A percentile compares a stretch with the other conserved stretches of the same genome.
Evolutionary conservation across 2,797 vertebrate genomes (phyloP).

Genomic region (Paguma larvata): DNA sequence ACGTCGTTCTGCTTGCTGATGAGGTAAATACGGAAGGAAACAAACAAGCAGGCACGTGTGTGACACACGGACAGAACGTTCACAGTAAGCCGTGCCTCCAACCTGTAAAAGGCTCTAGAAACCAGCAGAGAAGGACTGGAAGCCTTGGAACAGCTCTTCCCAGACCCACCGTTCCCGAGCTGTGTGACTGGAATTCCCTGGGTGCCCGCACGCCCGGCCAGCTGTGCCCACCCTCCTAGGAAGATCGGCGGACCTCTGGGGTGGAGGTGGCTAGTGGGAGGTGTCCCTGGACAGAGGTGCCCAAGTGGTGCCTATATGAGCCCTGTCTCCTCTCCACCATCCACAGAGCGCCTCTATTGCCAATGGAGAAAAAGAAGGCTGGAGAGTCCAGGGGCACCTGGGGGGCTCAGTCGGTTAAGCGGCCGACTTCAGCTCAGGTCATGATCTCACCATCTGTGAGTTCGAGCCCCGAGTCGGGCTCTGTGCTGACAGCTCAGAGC

Average conservation of each 20-base stretch:
- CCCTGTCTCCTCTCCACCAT: neutral
- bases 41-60: neutral
- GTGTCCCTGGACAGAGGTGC: neutral
- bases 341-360: neutral
- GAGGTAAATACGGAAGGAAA: neutral
- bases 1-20: neutral
- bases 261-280: neutral
- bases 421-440: too few species aligned
- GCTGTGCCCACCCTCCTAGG: neutral
- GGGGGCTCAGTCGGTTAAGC: too few species aligned
- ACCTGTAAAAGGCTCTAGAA: neutral
- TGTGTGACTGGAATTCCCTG: neutral
- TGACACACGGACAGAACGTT: neutral
- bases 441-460: too few species aligned
- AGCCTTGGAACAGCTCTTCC: neutral
- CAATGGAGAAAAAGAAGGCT: neutral
- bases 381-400: too few species aligned
- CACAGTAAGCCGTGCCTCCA: neutral
- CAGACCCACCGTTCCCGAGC: rapidly evolving
- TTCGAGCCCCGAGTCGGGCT: too few species aligned
- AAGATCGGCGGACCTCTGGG: neutral
- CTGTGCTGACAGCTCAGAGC: too few species aligned
- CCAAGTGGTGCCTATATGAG: neutral
- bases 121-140: neutral
- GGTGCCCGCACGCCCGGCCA: neutral